Conservation (phyloP, 1,140 invertebrate genomes). For the Mactra quadrangularis region DNA sequence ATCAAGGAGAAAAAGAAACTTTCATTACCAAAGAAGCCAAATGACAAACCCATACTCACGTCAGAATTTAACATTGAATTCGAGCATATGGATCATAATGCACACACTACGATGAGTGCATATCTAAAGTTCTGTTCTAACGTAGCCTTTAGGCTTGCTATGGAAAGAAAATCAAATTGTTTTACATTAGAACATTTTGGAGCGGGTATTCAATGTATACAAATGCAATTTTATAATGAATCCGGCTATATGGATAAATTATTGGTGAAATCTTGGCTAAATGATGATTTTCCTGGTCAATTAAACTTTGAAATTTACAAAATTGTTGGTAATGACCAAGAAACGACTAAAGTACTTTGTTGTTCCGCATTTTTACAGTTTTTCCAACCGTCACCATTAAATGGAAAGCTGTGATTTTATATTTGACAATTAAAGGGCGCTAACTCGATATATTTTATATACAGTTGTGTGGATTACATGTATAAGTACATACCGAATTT, state of each 20-base stretch:
- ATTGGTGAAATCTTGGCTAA: background rate
- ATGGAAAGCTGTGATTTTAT: too few relatives aligned
- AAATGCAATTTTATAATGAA: conserved; percentile 22
- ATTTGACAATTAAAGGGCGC: too few relatives aligned
- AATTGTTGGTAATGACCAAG: background rate
- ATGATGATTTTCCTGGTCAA: background rate
- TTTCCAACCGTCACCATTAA: background rate
- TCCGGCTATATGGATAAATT: background rate
- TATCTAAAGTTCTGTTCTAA: conserved; percentile 13
- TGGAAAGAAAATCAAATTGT: background rate
- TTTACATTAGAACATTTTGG: conserved; percentile 2
- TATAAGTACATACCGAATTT: too few relatives aligned
- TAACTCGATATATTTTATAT: too few relatives aligned
- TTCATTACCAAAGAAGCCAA: background rate
- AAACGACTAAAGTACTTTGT: background rate
- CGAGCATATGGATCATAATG: conserved; percentile 17
- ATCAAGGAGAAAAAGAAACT: background rate
- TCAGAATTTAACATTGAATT: conserved; percentile 4
- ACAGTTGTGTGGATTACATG: too few relatives aligned
- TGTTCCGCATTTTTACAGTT: conserved; percentile 8
- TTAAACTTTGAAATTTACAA: conserved; percentile 8
- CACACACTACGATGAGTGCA: conserved; percentile 26
- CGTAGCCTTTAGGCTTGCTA: conserved; percentile 1
- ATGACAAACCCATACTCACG: background rate
- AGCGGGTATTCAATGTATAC: conserved; percentile 10